These are phyloP conservation scores for Tenodera sinensis DNA, from an alignment of 2,888 invertebrate species.

Conservation along the genomic window DNA sequence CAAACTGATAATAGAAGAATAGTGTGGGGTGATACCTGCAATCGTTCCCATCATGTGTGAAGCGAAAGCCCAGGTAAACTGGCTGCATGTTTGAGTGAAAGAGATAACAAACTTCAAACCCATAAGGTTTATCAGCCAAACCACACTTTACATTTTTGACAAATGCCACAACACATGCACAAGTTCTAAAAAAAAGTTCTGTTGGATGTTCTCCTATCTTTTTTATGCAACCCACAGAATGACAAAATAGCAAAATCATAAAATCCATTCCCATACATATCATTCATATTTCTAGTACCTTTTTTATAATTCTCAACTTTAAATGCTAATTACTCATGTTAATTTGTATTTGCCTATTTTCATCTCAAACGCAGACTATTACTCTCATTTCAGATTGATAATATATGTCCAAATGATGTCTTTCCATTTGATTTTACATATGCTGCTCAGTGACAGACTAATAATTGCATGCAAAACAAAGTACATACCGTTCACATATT, in stretches of 20 bases:
- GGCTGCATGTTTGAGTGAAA: conserved; percentile 48
- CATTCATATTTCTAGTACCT: too few relatives aligned
- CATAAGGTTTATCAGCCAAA: not conserved
- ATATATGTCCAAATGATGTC: too few relatives aligned
- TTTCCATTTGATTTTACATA: too few relatives aligned
- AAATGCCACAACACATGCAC: not conserved
- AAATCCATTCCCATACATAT: not conserved
- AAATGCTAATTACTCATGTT: too few relatives aligned
- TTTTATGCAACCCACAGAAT: not conserved
- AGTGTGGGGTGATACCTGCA: conserved; percentile 18
- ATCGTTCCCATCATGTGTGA: conserved; percentile 40
- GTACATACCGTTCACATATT: too few relatives aligned
- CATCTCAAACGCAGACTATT: too few relatives aligned
- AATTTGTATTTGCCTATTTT: too few relatives aligned
- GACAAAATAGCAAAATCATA: not conserved
- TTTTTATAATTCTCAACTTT: too few relatives aligned
- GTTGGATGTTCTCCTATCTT: not conserved
- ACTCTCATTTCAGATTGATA: too few relatives aligned
- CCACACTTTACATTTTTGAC: not conserved
- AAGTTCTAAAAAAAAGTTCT: not conserved
- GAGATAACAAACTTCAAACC: conserved; percentile 1
- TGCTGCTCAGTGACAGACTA: too few relatives aligned
- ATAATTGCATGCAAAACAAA: too few relatives aligned
- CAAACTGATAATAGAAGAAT: conserved; percentile 4
- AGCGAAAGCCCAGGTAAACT: conserved; percentile 58